Percentiles rank a stretch among this genome's conserved stretches.
Conservation (phyloP, 2,888 invertebrate species). For the Drosophila histrio region DNA sequence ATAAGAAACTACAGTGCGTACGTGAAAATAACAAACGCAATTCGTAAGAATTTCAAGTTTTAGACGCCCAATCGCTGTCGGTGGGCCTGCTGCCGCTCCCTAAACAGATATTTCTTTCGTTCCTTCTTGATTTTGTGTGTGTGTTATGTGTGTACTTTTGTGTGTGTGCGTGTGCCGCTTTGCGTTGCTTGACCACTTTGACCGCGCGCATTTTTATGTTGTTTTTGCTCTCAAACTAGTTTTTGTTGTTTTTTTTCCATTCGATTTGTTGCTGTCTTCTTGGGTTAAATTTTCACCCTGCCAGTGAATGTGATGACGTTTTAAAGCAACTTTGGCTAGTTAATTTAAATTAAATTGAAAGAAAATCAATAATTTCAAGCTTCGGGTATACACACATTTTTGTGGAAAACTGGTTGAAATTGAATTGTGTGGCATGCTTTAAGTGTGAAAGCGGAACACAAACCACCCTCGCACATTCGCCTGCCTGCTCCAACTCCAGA, state of each 20-base stretch:
- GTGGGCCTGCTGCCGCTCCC: slow-evolving; percentile 66
- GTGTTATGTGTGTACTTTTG: neutral
- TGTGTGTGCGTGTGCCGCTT: slow-evolving; percentile 44
- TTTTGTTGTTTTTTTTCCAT: slow-evolving; percentile 34
- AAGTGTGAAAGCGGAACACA: slow-evolving; percentile 64
- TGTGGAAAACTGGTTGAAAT: slow-evolving; percentile 55
- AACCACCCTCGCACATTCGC: slow-evolving; percentile 63
- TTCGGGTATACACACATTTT: slow-evolving; percentile 65
- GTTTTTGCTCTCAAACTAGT: slow-evolving; percentile 61
- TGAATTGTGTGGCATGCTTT: slow-evolving; percentile 59
- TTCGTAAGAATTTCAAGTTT: slow-evolving; percentile 41
- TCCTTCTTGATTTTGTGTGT: slow-evolving; percentile 32
- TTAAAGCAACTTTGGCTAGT: slow-evolving; percentile 51
- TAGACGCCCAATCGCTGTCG: slow-evolving; percentile 13
- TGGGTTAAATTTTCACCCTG: slow-evolving; percentile 48
- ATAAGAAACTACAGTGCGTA: slow-evolving; percentile 50
- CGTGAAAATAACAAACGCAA: slow-evolving; percentile 37
- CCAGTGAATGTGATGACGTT: slow-evolving; percentile 57
- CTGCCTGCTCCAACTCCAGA: slow-evolving; percentile 44
- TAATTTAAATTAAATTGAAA: slow-evolving; percentile 49
- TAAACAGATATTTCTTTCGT: slow-evolving; percentile 51
- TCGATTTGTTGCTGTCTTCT: slow-evolving; percentile 25
- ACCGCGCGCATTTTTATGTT: slow-evolving; percentile 72
- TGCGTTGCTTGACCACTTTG: slow-evolving; percentile 80
- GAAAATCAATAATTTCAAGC: slow-evolving; percentile 76